A percentile compares a stretch with the other conserved stretches of the same genome.
These are phyloP conservation scores for Meghimatium bilineatum DNA, from an alignment of 2,888 invertebrate genomes.

Conservation along the genomic window DNA sequence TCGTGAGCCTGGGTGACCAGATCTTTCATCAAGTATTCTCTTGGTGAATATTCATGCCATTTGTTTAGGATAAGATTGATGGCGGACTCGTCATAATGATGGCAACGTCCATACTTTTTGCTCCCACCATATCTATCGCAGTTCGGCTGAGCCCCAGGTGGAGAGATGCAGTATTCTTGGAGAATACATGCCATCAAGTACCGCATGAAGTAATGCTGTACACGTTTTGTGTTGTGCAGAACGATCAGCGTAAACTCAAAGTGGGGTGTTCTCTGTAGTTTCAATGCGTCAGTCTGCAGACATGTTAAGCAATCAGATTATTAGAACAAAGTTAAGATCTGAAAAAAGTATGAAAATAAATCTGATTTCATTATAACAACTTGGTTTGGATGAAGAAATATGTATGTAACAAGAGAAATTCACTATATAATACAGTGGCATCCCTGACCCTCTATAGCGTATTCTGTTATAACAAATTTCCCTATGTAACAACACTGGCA, in stretches of 20 bases:
- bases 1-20: slow-evolving; percentile 55
- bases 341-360: too few relatives aligned
- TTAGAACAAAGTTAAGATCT: too few relatives aligned
- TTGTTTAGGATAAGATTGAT: slow-evolving; percentile 76
- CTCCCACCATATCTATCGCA: slow-evolving; percentile 61
- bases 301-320: too few relatives aligned
- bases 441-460: too few relatives aligned
- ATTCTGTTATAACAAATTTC: too few relatives aligned
- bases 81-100: slow-evolving; percentile 76
- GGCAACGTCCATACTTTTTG: slow-evolving; percentile 68
- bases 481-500: too few relatives aligned
- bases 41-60: slow-evolving; percentile 68
- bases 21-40: slow-evolving; percentile 56
- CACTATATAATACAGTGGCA: too few relatives aligned
- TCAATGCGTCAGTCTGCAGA: slow-evolving; percentile 62
- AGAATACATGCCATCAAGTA: slow-evolving; percentile 74
- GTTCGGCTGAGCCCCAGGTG: slow-evolving; percentile 58
- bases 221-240: slow-evolving; percentile 70
- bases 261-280: slow-evolving; percentile 64
- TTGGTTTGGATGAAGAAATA: too few relatives aligned
- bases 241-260: slow-evolving; percentile 66
- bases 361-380: too few relatives aligned
- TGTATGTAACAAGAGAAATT: too few relatives aligned
- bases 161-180: slow-evolving; percentile 74
- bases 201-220: slow-evolving; percentile 67